These are phyloP conservation scores for Herminia tarsipennalis DNA, from an alignment of 2,888 invertebrate genomes.

Conservation along the genomic window DNA sequence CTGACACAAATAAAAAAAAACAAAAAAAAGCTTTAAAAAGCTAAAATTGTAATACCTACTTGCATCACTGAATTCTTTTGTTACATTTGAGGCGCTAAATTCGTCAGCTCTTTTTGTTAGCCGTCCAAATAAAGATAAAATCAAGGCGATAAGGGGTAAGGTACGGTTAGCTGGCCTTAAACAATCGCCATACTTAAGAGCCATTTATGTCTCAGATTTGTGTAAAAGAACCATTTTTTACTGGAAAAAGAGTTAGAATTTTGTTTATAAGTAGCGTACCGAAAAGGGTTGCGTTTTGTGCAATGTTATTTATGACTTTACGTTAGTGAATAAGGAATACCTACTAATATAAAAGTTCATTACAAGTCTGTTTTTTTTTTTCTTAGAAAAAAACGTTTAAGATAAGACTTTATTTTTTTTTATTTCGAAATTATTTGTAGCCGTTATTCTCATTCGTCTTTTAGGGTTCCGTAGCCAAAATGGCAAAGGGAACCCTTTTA, in stretches of 20 bases:
- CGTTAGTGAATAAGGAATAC: not conserved
- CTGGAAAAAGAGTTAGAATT: constrained; percentile 13
- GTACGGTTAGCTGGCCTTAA: constrained; percentile 30
- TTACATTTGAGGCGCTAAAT: constrained; percentile 25
- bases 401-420: too few species aligned
- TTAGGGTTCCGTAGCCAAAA: too few species aligned
- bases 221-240: constrained; percentile 26
- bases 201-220: constrained; percentile 35
- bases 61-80: constrained; percentile 9
- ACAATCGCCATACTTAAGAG: constrained; percentile 21
- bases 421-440: too few species aligned
- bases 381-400: too few species aligned
- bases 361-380: too few species aligned
- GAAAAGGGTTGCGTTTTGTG: not conserved
- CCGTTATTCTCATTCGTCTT: too few species aligned
- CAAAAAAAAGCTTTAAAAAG: constrained; percentile 3
- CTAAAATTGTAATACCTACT: constrained; percentile 12
- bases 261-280: constrained; percentile 15
- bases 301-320: not conserved
- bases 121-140: constrained; percentile 39
- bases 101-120: constrained; percentile 26
- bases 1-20: not conserved
- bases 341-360: not conserved
- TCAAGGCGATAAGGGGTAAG: constrained; percentile 35
- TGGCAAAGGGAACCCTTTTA: too few species aligned